Percentiles rank a stretch among this genome's conserved stretches.
Evolutionary conservation across 2,888 invertebrate genomes (phyloP).

Genomic region (Rhogogaster chlorosoma): DNA sequence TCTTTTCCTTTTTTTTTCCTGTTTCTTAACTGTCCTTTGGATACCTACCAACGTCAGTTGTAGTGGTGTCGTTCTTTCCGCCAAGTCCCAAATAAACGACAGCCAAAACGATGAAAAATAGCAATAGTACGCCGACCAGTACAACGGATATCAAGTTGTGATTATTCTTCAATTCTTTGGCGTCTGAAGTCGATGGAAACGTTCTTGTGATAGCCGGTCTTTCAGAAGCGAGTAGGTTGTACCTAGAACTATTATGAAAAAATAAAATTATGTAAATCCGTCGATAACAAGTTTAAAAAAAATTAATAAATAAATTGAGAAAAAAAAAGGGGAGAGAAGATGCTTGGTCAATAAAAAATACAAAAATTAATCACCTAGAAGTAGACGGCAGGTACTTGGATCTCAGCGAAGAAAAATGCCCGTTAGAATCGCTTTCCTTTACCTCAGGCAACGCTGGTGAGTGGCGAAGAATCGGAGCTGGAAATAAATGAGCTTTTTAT

Average conservation of each 20-base stretch:
- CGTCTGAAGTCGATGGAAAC: conserved; percentile 64
- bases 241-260: conserved; percentile 59
- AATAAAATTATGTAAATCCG: conserved; percentile 12
- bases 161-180: conserved; percentile 71
- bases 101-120: conserved; percentile 76
- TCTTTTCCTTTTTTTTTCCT: conserved; percentile 43
- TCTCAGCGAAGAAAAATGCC: conserved; percentile 71
- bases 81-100: conserved; percentile 77
- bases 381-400: conserved; percentile 67
- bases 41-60: conserved; percentile 75
- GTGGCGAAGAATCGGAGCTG: conserved; percentile 44
- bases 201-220: conserved; percentile 67
- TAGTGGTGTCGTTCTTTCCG: conserved; percentile 72
- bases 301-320: conserved; percentile 7
- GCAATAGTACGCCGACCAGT: conserved; percentile 72
- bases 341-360: background rate
- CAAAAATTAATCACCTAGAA: conserved; percentile 66
- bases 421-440: conserved; percentile 74
- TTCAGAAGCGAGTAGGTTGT: conserved; percentile 66
- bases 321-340: too few relatives aligned
- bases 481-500: conserved; percentile 2
- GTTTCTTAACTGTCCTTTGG: conserved; percentile 61
- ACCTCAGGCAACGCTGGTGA: conserved; percentile 63
- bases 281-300: background rate
- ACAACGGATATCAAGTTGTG: conserved; percentile 77